Evolutionary conservation across 2,888 invertebrate species (phyloP), one percentile per base, ranked within the genome.

Genomic region (Pheosia gnoma): DNA sequence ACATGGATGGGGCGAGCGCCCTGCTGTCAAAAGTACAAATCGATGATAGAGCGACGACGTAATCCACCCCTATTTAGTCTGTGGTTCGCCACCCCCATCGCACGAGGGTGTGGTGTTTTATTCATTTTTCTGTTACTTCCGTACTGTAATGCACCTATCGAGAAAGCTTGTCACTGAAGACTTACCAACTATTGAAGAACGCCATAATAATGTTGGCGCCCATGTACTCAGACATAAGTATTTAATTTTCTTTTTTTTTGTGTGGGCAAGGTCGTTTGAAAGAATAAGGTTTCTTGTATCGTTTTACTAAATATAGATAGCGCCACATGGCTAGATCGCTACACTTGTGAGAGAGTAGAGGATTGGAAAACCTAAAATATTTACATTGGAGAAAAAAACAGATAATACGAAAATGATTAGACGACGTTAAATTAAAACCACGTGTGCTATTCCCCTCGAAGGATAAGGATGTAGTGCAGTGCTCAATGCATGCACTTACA

Each of bases 11-110:
- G 25, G 25, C 25, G 25, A 54, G 64, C 57, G 63, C 63, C 67
- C 62, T 65, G 25, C n/a, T 41, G 59, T 65, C 63, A 69, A 66
- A 63, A 69, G 67, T 67, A 67, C 60, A 62, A 74, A 75, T 75
- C 76, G 76, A 75, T 75, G 68, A 53, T 55, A 38, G 59, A 66
- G 63, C 66, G 45, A 45, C 69, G 72, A 67, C 68, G 61, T 67
- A 71, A 69, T 66, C 60, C 72, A 38, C 67, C 76, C 65, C 37
- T 63, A 56, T 66, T 67, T 69, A 70, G 74, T 72, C 76, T 74
- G 71, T 76, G 74, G 76, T 71, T 68, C 51, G 55, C 64, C 71
- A 71, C 75, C 79, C 75, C 64, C 58, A 11, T 57, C 51, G 55
- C 58, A 57, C 55, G 65, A 59, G 59, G 38, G 61, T 57, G 55